Percentiles rank a stretch among this genome's conserved stretches.
Conservation (phyloP, 2,888 invertebrate species). For the Drosophila eohydei region DNA sequence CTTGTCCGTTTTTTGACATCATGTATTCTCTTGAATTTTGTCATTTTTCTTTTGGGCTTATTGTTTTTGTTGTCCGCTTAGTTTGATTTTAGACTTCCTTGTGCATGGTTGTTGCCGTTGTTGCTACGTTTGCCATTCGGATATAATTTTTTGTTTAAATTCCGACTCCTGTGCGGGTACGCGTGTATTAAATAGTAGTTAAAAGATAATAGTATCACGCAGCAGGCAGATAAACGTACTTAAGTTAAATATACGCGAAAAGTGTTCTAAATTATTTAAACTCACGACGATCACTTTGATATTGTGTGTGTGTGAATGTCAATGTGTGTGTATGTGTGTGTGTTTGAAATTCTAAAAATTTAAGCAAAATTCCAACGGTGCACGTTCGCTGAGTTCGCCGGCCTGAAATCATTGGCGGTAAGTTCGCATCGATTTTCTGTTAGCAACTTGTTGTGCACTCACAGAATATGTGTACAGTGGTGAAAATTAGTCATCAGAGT, state of each 20-base stretch:
- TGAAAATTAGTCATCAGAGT: conserved; percentile 69
- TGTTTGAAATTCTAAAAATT: conserved; percentile 58
- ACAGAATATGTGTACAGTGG: conserved; percentile 18
- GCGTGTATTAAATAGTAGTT: conserved; percentile 41
- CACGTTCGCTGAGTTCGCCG: conserved; percentile 51
- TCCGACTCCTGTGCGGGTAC: conserved; percentile 36
- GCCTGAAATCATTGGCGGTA: conserved; percentile 57
- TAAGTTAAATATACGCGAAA: conserved; percentile 27
- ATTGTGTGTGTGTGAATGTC: conserved; percentile 22
- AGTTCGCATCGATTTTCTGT: conserved; percentile 55
- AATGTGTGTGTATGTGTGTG: conserved; percentile 38
- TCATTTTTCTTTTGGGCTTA: conserved; percentile 38
- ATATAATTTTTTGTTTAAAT: conserved; percentile 56
- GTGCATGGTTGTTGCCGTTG: conserved; percentile 57
- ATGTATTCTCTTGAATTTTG: conserved; percentile 34
- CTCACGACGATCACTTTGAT: conserved; percentile 45
- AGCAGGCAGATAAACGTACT: conserved; percentile 6
- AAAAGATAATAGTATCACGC: conserved; percentile 21
- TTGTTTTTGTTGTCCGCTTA: conserved; percentile 56
- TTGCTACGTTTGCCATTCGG: conserved; percentile 52
- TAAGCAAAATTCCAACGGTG: conserved; percentile 61
- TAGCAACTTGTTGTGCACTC: conserved; percentile 58
- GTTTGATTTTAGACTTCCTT: conserved; percentile 60
- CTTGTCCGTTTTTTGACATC: conserved; percentile 19
- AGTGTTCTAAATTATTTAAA: conserved; percentile 33